Evolutionary conservation across 2,888 invertebrate species (phyloP).

Genomic region (Cephalotes varians): DNA sequence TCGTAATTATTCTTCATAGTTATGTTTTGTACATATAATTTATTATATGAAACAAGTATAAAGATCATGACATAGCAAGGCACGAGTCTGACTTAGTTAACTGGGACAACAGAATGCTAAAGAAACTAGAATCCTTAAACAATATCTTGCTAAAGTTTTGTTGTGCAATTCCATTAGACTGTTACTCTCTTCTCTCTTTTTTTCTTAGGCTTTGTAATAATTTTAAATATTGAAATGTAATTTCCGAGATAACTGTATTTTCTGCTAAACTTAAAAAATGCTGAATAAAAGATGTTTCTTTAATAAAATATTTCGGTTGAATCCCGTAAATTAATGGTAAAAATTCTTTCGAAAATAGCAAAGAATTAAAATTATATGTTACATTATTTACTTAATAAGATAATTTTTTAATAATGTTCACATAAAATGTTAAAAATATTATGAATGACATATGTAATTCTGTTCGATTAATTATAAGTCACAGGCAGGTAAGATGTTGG

Average conservation of each 20-base stretch:
- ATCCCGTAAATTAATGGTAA: not conserved
- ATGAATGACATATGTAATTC: no score
- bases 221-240: not conserved
- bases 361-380: not conserved
- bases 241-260: not conserved
- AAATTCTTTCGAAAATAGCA: not conserved
- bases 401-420: constrained; percentile 11
- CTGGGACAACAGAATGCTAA: constrained; percentile 5
- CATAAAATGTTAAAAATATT: not conserved
- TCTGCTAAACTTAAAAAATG: not conserved
- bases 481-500: constrained; percentile 9
- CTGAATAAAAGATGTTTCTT: not conserved
- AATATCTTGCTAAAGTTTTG: constrained; percentile 12
- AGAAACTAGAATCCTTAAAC: not conserved
- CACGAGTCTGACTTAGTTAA: constrained; percentile 30
- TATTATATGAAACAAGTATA: not conserved
- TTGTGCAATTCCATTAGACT: constrained; percentile 11
- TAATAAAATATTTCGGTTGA: not conserved
- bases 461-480: not conserved
- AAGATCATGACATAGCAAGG: not conserved
- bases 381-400: not conserved
- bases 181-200: not conserved
- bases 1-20: constrained; percentile 3
- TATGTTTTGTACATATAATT: not conserved
- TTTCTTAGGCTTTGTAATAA: not conserved